Evolutionary conservation across 2,888 invertebrate genomes (phyloP), one percentile per base, ranked within the genome.

Genomic region (Timema podura): DNA sequence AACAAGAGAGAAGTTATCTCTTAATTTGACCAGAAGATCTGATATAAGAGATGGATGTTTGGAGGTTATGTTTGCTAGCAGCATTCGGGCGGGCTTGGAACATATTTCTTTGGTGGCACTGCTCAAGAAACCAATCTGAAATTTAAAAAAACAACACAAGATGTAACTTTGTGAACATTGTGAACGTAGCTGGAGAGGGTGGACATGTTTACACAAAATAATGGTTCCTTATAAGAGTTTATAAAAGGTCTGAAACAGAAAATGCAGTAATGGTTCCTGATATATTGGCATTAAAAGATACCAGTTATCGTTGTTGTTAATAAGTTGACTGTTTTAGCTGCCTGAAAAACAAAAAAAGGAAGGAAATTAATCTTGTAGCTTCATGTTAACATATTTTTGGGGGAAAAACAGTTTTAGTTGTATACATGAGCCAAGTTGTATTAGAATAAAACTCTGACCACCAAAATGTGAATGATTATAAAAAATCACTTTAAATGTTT

Each of bases 101-200:
- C 91, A 91, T 67, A 84, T 84, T 73, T 91, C 91, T 76, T 89
- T 85, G 0, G 91, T 91, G 65, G 85, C 81, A 73, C 84, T 82
- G 77, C 88, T 89, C 2, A 91, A 82, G 80, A 89, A 92, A 68
- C 92, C 91, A 78, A 92, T 88, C 90, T 91, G 80, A 74, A 78
- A 59, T 5, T 51, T 51, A 0, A 8, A 5, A 51, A 51, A 51
- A 51, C 5, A 5, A 0, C 15, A n/a, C 51, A 13, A 51, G 51
- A 15, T 51, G 6, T 51, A 51, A 51, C 51, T 7, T 51, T n/a
- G 15, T 51, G 51, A 51, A 51, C 15, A 51, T 49, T 49, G 11
- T 49, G n/a, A 9, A n/a, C n/a, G 16, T 57, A 8, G 9, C 13
- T 30, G 9, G 15, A 13, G n/a, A 44, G 61, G 61, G 7, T 61